A percentile compares a stretch with the other conserved stretches of the same genome.
phyloP scores from a whole-genome alignment of 2,888 invertebrate genomes.

The Invenusta paracnida region DNA sequence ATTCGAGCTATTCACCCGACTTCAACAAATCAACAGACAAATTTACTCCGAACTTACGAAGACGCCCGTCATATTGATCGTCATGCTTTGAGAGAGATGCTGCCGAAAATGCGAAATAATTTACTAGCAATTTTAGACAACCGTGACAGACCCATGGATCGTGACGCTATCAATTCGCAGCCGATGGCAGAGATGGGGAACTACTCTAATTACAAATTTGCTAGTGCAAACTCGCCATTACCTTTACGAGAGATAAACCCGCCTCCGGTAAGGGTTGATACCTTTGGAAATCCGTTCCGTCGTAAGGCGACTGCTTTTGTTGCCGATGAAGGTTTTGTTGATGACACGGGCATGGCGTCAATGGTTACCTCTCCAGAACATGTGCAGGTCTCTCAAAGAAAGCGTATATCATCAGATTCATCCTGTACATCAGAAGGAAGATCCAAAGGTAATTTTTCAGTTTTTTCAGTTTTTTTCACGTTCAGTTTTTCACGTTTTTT shows the following conservation, averaged over 20 bases:
- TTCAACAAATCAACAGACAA: neutral
- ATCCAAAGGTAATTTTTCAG: neutral
- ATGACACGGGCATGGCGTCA: slow-evolving; percentile 24
- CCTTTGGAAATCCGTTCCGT: slow-evolving; percentile 42
- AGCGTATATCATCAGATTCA: neutral
- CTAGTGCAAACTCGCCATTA: neutral
- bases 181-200: slow-evolving; percentile 43
- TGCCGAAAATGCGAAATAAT: slow-evolving; percentile 37
- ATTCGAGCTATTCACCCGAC: neutral
- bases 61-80: slow-evolving; percentile 24
- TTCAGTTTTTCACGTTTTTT: too few relatives aligned
- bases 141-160: slow-evolving; percentile 13
- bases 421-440: neutral
- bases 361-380: neutral
- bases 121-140: slow-evolving; percentile 15
- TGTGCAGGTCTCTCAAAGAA: neutral
- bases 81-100: slow-evolving; percentile 27
- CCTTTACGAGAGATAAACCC: slow-evolving; percentile 39
- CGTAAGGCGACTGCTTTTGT: slow-evolving; percentile 35
- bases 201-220: slow-evolving; percentile 39
- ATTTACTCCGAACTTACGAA: neutral
- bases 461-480: too few relatives aligned
- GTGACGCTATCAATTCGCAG: slow-evolving; percentile 27
- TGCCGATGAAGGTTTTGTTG: slow-evolving; percentile 41
- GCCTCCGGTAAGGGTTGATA: slow-evolving; percentile 38